Evolutionary conservation across 2,113 vertebrate genomes (phyloP), one percentile per base, ranked within the genome.

Genomic region (Pholis gunnellus): DNA sequence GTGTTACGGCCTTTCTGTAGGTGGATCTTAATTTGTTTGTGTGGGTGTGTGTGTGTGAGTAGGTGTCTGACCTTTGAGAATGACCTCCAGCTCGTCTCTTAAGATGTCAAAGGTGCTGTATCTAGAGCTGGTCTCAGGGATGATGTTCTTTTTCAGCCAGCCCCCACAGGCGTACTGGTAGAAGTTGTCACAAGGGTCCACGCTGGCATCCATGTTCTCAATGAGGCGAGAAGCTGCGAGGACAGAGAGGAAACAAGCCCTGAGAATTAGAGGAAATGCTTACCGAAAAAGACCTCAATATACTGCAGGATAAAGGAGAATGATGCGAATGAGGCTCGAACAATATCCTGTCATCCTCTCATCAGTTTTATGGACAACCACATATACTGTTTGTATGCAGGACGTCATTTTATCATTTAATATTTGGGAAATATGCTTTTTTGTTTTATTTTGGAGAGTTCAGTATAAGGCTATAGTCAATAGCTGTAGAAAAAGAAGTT

Each of bases 101-200:
- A 99, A 92, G 92, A 99, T 97, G 93, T 97, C 97, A 85, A 99
- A 99, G 84, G 97, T 99, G 92, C 97, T 97, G 76, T 99, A 97
- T 91, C 96, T 95, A 46, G 97, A 97, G 89, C 95, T 97, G 93
- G 96, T 98, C 87, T 99, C 98, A 0, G 98, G 98, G 88, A 99
- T 98, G 87, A 99, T 91, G 79, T 99, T 97, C 93, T 94, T 98
- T 90, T 96, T 97, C 52, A 99, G 86, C 98, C 98, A 99, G 27
- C 98, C 97, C 81, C 98, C 98, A 5, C 98, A 99, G 81, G 98
- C 96, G 0, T 95, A 99, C 87, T 97, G 96, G 90, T 97, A 99
- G 79, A 99, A 99, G 91, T 99, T 95, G 4, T 94, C 60, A 61
- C 98, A 99, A 0, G 98, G 98, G 44, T 97, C 82, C 71, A 86